A percentile compares a stretch with the other conserved stretches of the same genome.
Evolutionary conservation across 2,888 invertebrate genomes (phyloP).

Genomic region (Cephus runcator): DNA sequence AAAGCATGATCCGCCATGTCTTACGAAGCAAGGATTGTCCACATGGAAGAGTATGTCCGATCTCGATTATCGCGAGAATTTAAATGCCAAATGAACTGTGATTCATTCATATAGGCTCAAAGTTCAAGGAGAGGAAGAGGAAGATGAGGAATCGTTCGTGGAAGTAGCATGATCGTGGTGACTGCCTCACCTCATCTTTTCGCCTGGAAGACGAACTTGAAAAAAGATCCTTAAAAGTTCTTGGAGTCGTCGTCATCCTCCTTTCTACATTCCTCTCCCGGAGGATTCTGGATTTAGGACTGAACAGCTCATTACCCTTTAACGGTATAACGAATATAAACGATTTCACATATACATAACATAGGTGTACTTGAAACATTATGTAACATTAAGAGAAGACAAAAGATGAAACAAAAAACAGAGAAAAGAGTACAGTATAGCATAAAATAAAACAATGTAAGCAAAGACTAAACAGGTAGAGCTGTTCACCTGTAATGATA

Average conservation of each 20-base stretch:
- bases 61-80: background rate
- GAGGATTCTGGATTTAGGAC: constrained; percentile 50
- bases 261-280: constrained; percentile 53
- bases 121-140: constrained; percentile 7
- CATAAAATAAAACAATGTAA: background rate
- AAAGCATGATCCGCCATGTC: background rate
- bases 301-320: constrained; percentile 52
- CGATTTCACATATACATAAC: constrained; percentile 4
- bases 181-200: constrained; percentile 53
- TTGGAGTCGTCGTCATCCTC: constrained; percentile 52
- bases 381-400: background rate
- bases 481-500: constrained; percentile 73
- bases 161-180: background rate
- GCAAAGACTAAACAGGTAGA: background rate
- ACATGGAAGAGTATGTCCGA: background rate
- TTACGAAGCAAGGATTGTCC: background rate
- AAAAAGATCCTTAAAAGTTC: constrained; percentile 50
- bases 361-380: background rate
- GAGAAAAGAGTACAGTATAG: background rate
- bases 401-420: background rate
- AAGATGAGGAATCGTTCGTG: constrained; percentile 7
- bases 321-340: constrained; percentile 15
- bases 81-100: background rate
- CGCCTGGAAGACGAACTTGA: constrained; percentile 41
- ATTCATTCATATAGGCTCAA: constrained; percentile 5